These are phyloP conservation scores for Ephestia elutella DNA, from an alignment of 1,140 invertebrate genomes.

Conservation along the genomic window DNA sequence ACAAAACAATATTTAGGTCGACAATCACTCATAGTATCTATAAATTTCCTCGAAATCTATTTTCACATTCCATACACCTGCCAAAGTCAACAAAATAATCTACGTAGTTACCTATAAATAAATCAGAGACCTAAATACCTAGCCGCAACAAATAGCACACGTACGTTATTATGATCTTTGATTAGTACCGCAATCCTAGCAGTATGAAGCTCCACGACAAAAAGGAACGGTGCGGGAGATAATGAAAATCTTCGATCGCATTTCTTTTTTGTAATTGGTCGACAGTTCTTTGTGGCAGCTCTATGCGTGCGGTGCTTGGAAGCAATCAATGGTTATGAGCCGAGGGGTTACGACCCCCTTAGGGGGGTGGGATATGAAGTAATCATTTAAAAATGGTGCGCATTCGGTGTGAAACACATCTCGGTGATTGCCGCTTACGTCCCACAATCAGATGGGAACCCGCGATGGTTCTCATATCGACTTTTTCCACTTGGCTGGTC, in stretches of 20 bases:
- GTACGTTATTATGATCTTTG: conserved; percentile 9
- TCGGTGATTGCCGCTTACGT: conserved; percentile 63
- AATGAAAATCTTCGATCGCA: conserved; percentile 48
- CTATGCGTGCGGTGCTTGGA: conserved; percentile 41
- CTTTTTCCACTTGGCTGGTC: conserved; percentile 71
- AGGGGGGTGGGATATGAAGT: conserved; percentile 29
- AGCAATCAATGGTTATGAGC: conserved; percentile 66
- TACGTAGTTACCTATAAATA: conserved; percentile 1
- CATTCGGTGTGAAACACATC: conserved; percentile 59
- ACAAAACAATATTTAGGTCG: conserved; percentile 16
- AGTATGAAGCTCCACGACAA: conserved; percentile 25
- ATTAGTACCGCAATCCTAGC: conserved; percentile 17
- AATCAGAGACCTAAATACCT: conserved; percentile 4
- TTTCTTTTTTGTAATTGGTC: conserved; percentile 66
- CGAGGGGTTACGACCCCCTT: conserved; percentile 27
- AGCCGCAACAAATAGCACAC: conserved; percentile 2
- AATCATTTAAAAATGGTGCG: conserved; percentile 62
- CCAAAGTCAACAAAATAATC: conserved; percentile 1
- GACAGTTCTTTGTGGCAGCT: conserved; percentile 44
- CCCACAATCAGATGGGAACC: conserved; percentile 50
- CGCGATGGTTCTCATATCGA: conserved; percentile 57
- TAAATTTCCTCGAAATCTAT: not conserved
- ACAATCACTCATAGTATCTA: not conserved
- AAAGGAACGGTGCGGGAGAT: conserved; percentile 23
- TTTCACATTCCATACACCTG: conserved; percentile 4